Evolutionary conservation across 2,888 invertebrate genomes (phyloP), one percentile per base, ranked within the genome.

Genomic region (Melinaea marsaeus): DNA sequence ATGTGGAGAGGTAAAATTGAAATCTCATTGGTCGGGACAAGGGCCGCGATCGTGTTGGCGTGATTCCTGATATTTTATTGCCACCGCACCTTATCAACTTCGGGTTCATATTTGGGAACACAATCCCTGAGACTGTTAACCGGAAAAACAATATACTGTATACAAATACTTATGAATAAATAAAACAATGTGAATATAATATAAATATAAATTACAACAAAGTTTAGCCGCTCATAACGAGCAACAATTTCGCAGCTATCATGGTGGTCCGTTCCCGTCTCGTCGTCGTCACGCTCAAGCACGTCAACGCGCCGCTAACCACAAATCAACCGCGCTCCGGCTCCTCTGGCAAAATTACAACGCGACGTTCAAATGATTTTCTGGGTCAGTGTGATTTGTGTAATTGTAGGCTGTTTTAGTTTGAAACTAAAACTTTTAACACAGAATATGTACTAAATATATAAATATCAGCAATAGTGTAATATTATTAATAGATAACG

Each of bases 1-100:
- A 75, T 76, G 77, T 80, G 77, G 75, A 81, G 78, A 78, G 79
- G 78, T 75, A 74, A 78, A 83, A 83, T 82, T 81, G 81, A 82
- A 83, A 80, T 80, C 81, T 79, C 79, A 80, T 83, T 78, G 78
- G 74, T 62, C 66, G 72, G 73, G 79, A 72, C 72, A 71, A 65
- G 72, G 75, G 72, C 72, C 64, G 67, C 68, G 66, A 66, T 68
- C 68, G 70, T 70, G 73, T 71, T 70, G 68, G 64, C 55, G 70
- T 72, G 75, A 71, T 75, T 77, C 74, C 73, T 67, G 69, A 69
- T 76, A 78, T 67, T 79, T 80, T 79, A 82, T 80, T 71, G 67
- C 75, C 64, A 67, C 71, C 70, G 63, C 72, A 73, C 74, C 76
- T 77, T 77, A 79, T 75, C 77, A 74, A 55, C 62, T 59, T 46